phyloP scores from a whole-genome alignment of 2,797 vertebrate species.

The Pantherophis vulpinus region DNA sequence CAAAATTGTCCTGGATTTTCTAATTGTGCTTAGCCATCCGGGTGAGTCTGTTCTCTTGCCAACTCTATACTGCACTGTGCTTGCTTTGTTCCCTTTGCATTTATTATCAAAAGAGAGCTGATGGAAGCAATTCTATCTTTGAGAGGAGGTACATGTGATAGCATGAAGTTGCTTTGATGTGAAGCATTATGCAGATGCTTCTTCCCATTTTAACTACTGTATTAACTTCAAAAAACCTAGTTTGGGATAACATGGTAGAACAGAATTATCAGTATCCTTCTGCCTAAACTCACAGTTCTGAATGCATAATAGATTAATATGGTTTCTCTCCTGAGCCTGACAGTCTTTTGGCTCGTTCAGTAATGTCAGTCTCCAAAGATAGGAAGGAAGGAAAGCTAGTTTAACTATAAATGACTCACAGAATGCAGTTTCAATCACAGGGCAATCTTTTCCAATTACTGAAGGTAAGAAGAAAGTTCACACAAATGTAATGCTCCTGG shows the following conservation, averaged over 20 bases:
- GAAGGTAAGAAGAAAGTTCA: background rate
- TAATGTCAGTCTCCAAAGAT: background rate
- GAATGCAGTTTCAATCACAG: background rate
- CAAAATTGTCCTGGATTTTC: background rate
- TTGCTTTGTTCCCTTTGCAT: background rate
- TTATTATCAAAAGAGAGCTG: conserved; percentile 18
- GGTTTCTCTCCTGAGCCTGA: background rate
- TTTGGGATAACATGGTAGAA: background rate
- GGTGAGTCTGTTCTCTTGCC: background rate
- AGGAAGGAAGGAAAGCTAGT: background rate
- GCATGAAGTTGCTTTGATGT: conserved; percentile 22
- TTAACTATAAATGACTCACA: background rate
- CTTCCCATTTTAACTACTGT: background rate
- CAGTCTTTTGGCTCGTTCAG: background rate
- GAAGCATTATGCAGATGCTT: background rate
- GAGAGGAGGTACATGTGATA: background rate
- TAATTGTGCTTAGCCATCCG: conserved; percentile 3
- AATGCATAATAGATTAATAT: background rate
- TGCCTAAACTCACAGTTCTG: background rate
- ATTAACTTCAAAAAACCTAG: conserved; percentile 22
- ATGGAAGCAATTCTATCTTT: background rate
- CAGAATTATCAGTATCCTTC: background rate
- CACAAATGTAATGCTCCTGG: background rate
- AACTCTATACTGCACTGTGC: background rate
- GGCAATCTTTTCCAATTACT: background rate